Conservation (phyloP, 2,113 vertebrate genomes). For the Talpa occidentalis region DNA sequence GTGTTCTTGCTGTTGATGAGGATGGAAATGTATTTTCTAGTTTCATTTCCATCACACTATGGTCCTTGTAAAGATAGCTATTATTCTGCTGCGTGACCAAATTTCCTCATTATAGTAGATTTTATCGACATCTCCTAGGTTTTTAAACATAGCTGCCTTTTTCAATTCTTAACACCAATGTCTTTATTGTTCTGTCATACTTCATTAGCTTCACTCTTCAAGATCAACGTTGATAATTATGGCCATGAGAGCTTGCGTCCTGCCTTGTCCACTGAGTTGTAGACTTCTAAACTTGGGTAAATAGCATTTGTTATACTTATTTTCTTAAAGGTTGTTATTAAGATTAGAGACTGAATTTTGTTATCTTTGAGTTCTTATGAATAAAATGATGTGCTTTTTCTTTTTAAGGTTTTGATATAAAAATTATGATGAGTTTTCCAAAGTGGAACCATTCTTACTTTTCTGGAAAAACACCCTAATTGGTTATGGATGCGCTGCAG, state of each 20-base stretch:
- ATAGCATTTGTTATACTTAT: neutral
- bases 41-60: neutral
- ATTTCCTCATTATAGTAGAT: neutral
- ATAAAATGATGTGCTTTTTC: neutral
- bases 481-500: neutral
- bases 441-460: neutral
- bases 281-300: neutral
- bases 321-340: neutral
- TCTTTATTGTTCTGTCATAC: neutral
- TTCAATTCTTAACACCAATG: neutral
- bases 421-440: neutral
- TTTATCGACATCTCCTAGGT: neutral
- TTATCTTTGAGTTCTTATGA: neutral
- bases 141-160: neutral
- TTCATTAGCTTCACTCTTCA: neutral
- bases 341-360: neutral
- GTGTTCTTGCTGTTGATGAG: neutral
- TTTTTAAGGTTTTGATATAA: neutral
- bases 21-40: neutral
- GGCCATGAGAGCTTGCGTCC: neutral
- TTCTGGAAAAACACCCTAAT: neutral
- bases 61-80: neutral
- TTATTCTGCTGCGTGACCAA: neutral
- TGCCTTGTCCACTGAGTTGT: neutral
- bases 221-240: neutral